A percentile compares a stretch with the other conserved stretches of the same genome.
Evolutionary conservation across 2,888 invertebrate genomes (phyloP).

Genomic region (Chloroclysta siterata): DNA sequence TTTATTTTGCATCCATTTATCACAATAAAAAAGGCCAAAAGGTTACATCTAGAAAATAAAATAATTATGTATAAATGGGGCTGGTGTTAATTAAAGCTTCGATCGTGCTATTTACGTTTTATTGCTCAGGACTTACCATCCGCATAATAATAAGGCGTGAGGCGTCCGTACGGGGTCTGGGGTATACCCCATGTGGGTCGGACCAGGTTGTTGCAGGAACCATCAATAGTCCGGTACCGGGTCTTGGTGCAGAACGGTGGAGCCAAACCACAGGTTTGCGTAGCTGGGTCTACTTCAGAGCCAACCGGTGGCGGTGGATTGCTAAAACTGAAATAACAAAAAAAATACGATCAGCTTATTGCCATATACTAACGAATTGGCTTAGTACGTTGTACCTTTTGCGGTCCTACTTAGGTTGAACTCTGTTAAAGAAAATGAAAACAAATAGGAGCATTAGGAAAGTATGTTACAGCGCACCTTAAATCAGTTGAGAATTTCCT

Average conservation of each 20-base stretch:
- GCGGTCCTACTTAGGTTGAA: neutral
- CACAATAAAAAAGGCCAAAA: too few species aligned
- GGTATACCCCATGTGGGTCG: constrained; percentile 93
- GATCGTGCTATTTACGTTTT: neutral
- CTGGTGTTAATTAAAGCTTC: too few species aligned
- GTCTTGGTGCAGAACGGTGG: constrained; percentile 79
- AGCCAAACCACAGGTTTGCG: constrained; percentile 77
- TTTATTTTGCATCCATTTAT: too few species aligned
- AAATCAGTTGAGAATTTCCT: neutral
- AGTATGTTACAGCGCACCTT: neutral
- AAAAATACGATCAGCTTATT: constrained; percentile 4
- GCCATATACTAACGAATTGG: neutral
- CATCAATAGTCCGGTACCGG: constrained; percentile 92
- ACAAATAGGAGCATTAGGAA: neutral
- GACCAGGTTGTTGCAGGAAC: constrained; percentile 96
- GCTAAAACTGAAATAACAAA: constrained; percentile 62
- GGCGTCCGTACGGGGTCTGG: constrained; percentile 88
- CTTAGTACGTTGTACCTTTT: neutral
- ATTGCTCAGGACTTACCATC: constrained; percentile 84
- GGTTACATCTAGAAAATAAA: too few species aligned
- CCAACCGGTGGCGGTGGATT: constrained; percentile 75
- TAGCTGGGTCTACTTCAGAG: constrained; percentile 70
- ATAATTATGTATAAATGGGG: too few species aligned
- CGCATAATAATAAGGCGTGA: constrained; percentile 87
- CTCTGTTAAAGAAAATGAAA: neutral